phyloP scores from a whole-genome alignment of 2,797 vertebrate species.

The Microhierax caerulescens region DNA sequence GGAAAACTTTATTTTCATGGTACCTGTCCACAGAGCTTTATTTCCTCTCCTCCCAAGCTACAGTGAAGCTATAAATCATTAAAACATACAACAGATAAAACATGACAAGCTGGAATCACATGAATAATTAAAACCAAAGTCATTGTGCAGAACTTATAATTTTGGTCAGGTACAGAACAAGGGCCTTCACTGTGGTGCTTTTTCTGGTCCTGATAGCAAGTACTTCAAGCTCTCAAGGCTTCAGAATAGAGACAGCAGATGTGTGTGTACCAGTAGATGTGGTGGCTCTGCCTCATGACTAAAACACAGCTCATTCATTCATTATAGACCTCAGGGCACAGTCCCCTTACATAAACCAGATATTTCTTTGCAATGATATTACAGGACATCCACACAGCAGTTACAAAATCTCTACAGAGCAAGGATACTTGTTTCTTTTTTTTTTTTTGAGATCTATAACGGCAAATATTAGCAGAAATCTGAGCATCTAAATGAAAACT shows the following conservation, averaged over 20 bases:
- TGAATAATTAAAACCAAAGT: slow-evolving; percentile 58
- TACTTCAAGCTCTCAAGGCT: background rate
- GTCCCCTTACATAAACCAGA: background rate
- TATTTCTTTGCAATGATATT: background rate
- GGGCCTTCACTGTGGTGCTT: background rate
- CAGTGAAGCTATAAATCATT: slow-evolving; percentile 51
- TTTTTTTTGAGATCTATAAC: background rate
- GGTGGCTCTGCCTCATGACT: background rate
- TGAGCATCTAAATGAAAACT: background rate
- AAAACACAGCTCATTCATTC: background rate
- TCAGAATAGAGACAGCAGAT: background rate
- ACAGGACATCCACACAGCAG: background rate
- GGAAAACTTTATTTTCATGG: background rate
- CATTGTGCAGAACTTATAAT: slow-evolving; percentile 37
- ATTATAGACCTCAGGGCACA: background rate
- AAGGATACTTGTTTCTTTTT: background rate
- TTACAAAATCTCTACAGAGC: background rate
- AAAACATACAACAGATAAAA: slow-evolving; percentile 60
- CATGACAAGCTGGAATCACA: slow-evolving; percentile 44
- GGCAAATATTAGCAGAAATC: background rate
- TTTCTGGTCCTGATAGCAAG: background rate
- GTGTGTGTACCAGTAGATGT: background rate
- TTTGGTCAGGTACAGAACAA: slow-evolving; percentile 47
- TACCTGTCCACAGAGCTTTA: background rate
- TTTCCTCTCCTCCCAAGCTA: background rate